These are phyloP conservation scores for Columba guinea DNA, from an alignment of 2,797 vertebrate genomes.

Conservation along the genomic window DNA sequence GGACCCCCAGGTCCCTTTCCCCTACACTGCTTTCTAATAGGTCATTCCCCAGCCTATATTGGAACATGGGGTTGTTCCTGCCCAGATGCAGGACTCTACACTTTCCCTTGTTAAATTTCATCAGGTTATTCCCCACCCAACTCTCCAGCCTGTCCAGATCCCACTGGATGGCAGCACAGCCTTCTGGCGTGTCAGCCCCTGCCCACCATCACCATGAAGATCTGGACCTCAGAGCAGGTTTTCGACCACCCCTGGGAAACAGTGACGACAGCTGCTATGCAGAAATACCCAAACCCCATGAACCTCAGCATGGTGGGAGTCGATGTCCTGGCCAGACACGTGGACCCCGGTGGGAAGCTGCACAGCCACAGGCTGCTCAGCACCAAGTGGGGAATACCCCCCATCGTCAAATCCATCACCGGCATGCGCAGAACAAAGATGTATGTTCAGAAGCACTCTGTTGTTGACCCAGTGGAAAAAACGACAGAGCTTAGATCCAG, in stretches of 20 bases:
- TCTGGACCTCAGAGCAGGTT: no score
- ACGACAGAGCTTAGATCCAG: constrained; percentile 92
- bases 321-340: constrained; percentile 87
- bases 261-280: constrained; percentile 96
- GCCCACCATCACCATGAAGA: no score
- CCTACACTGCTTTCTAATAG: no score
- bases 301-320: constrained; percentile 95
- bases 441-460: constrained; percentile 92
- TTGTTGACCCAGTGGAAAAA: constrained; percentile 89
- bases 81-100: no score
- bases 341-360: constrained; percentile 88
- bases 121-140: no score
- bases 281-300: constrained; percentile 99
- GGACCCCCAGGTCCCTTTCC: no score
- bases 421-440: constrained; percentile 89
- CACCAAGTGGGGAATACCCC: constrained; percentile 96
- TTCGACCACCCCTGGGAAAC: constrained; percentile 92
- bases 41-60: no score
- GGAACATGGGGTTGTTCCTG: no score
- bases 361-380: constrained; percentile 94
- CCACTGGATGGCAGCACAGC: no score
- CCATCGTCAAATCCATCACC: constrained; percentile 93
- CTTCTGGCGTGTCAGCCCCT: no score
- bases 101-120: no score
- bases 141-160: no score